Evolutionary conservation across 2,797 vertebrate species (phyloP), one percentile per base, ranked within the genome.

Genomic region (Spheniscus humboldti): DNA sequence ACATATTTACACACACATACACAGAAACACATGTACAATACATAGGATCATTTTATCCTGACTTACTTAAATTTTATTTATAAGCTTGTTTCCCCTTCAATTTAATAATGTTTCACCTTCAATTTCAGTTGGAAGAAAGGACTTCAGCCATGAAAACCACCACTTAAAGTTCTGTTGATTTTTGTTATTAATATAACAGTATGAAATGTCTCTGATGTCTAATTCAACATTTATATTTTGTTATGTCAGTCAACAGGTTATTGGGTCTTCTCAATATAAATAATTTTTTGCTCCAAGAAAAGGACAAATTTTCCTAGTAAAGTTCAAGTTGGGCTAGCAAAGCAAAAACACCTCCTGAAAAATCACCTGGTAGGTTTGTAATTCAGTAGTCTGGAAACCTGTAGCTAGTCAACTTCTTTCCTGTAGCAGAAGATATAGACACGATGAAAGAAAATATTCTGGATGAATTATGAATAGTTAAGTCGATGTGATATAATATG

Each of bases 61-160:
- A 95, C 63, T 96, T 89, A 85, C 47, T 91, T 57, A 22, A 18
- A 35, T 96, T 88, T 87, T 71, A 79, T 31, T 95, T 72, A 52
- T 53, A 73, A 90, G 16, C 69, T 48, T 62, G 8, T 37, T 94
- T 89, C 47, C 69, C 5, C 7, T 31, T 90, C 74, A 80, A 35
- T 68, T 87, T 76, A 84, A 94, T 17, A 35, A 47, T 11, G 24
- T 76, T 96, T 86, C n/a, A 79, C 16, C 30, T 59, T 59, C 63
- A 63, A 4, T 63, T 92, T 85, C 25, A 45, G 41, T 84, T 85
- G n/a, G 31, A 88, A 68, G 73, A 92, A 91, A 81, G 18, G 4
- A 52, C 7, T 91, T 86, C 67, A 86, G 69, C 69, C 73, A 71
- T 28, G 50, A 90, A 89, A 90, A 74, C 11, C 39, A 67, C 45